phyloP scores from a whole-genome alignment of 2,888 invertebrate genomes.

The Carterocephalus palaemon region DNA sequence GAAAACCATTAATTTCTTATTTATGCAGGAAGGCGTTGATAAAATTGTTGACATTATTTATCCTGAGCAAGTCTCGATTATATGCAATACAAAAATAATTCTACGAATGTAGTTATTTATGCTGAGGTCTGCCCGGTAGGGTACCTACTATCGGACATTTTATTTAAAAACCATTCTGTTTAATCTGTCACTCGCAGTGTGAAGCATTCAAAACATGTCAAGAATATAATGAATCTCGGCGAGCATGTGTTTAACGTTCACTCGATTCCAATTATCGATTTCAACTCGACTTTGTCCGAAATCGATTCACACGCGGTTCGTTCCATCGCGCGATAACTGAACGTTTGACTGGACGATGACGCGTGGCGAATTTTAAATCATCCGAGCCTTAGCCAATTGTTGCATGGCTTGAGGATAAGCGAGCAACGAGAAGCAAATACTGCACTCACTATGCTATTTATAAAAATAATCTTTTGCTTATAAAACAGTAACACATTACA shows the following conservation, averaged over 20 bases:
- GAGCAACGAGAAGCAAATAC: not conserved
- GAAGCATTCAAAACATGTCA: slow-evolving; percentile 9
- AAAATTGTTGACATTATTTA: too few relatives aligned
- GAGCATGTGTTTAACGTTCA: slow-evolving; percentile 8
- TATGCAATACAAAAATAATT: too few relatives aligned
- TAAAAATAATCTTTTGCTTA: too few relatives aligned
- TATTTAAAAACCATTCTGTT: too few relatives aligned
- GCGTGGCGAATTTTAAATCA: slow-evolving; percentile 37
- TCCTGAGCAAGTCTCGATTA: too few relatives aligned
- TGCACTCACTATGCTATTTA: not conserved
- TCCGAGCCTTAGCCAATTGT: slow-evolving; percentile 22
- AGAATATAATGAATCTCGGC: slow-evolving; percentile 1
- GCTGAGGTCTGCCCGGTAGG: too few relatives aligned
- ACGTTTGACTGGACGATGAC: slow-evolving; percentile 25
- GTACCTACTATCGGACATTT: too few relatives aligned
- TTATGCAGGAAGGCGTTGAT: too few relatives aligned
- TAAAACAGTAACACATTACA: too few relatives aligned
- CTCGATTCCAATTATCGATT: slow-evolving; percentile 19
- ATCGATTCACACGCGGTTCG: slow-evolving; percentile 24
- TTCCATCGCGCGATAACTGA: slow-evolving; percentile 19
- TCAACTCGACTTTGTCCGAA: slow-evolving; percentile 15
- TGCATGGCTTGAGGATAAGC: not conserved
- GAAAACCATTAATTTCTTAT: too few relatives aligned
- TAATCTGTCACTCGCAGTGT: not conserved
- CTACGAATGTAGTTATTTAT: too few relatives aligned